Base-by-base conservation (phyloP, 2,113 vertebrate species). In the Aptenodytes forsteri region DNA sequence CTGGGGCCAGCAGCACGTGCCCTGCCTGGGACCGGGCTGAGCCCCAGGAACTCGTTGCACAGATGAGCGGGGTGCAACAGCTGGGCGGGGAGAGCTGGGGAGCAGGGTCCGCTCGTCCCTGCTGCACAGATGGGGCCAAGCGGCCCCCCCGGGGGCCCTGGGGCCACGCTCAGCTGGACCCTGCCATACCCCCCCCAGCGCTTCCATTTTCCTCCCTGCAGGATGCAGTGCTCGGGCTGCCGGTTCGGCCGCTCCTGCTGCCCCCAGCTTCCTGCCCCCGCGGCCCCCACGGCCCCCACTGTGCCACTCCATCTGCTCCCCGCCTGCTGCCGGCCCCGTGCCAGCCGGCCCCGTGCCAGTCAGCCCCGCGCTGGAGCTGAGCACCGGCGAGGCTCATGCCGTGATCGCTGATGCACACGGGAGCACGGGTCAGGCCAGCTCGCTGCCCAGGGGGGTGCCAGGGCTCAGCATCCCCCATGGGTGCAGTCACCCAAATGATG, bases 301-400 rank as follows among this genome's bases (percentile, higher is more conserved):
- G 30, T 5, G 87, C 59, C 3, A 23, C 83, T 95, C 95, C 95
- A 96, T 96, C 96, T 97, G 96, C 86, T 96, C 58, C 71, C 72
- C 0, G 22, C 76, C 79, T 46, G 83, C 78, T 40, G 83, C 72
- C 7, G 0, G 73, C 42, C 42, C 76, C 0, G 27, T 5, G 87
- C 59, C 3, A 23, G 80, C 72, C 7, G 0, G 73, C 79, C 67
- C 55, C 0, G 1, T 0, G 14, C 82, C 82, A 67, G 85, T 59
- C 87, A 32, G 81, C 62, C 64, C 47, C 1, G 3, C 0, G 16
- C 25, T 1, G 1, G 49, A 26, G 81, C 84, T 20, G 38, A 65
- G 88, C 40, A 20, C 49, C 0, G 13, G 22, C 7, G 4, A 11
- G 14, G 25, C 65, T 71, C 1, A 0, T 27, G 76, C 17, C 17